Base-by-base conservation (phyloP, 2,797 vertebrate species). In the Echiichthys vipera region DNA sequence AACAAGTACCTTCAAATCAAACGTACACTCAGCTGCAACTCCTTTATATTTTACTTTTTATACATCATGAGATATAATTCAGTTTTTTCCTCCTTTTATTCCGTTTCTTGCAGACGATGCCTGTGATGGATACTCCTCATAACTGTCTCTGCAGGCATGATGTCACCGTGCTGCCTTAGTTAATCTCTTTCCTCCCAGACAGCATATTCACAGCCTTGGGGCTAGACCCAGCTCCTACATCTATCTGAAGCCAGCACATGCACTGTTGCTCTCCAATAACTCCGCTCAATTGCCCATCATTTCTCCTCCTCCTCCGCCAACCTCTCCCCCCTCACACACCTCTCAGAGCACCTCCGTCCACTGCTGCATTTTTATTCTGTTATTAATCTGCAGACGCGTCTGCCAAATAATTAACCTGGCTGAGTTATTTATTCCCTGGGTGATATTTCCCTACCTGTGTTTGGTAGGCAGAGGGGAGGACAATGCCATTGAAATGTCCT, bases 321-420 rank as follows among this genome's bases (percentile, higher is more conserved):
- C 61, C 58, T 37, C 56, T 10, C 69, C 39, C 32, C 25, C 61
- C 53, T 67, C 72, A 83, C 53, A 70, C 72, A 83, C 81, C 74
- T 84, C 83, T 77, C 79, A 79, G 59, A 82, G 64, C 75, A 71
- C 71, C 70, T 46, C 65, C 67, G 53, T 88, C 81, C 79, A 72
- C 67, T 22, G 40, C 77, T 71, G 82, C 63, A 76, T 83, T 92
- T 90, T 90, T 91, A 91, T 92, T 87, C 77, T 66, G 75, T 84
- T 93, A 91, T 93, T 92, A 93, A 94, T 90, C 81, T 83, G 71
- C 37, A 25, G 81, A 77, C 46, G 74, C 65, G 68, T 74, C 86
- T 91, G 85, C 90, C 91, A 93, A 92, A 92, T 94, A 94, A 94
- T 94, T 93, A 94, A 91, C 92, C 89, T 82, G 83, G 87, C 81